phyloP scores from a whole-genome alignment of 1,140 invertebrate species.

The Popillia japonica region DNA sequence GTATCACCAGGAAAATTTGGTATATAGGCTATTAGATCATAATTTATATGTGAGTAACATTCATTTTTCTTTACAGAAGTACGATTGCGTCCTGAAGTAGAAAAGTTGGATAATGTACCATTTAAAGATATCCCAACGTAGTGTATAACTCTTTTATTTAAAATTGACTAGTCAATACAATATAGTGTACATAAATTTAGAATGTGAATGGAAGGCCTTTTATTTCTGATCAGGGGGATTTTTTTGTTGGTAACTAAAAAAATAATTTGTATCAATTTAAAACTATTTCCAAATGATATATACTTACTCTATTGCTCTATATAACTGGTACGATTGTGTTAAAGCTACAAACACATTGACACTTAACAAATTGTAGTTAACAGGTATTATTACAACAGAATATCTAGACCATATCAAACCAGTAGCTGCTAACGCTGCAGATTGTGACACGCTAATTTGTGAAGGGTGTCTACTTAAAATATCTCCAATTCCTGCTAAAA shows the following conservation, averaged over 20 bases:
- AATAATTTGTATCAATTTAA: background rate
- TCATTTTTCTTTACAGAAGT: slow-evolving; percentile 54
- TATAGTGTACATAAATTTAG: background rate
- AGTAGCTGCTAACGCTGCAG: slow-evolving; percentile 74
- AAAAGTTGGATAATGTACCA: slow-evolving; percentile 65
- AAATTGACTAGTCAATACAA: slow-evolving; percentile 16
- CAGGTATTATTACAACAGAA: slow-evolving; percentile 90
- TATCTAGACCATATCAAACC: slow-evolving; percentile 85
- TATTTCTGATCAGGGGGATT: slow-evolving; percentile 8
- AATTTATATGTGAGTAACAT: no score
- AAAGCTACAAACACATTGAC: slow-evolving; percentile 91
- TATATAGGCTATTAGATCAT: slow-evolving; percentile 2
- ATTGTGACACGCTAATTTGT: slow-evolving; percentile 86
- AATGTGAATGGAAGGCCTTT: background rate
- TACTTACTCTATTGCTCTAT: slow-evolving; percentile 65
- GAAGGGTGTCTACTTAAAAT: slow-evolving; percentile 82
- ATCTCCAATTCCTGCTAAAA: slow-evolving; percentile 92
- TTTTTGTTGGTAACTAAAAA: slow-evolving; percentile 35
- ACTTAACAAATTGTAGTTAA: slow-evolving; percentile 89
- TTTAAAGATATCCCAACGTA: slow-evolving; percentile 56
- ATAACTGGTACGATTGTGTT: slow-evolving; percentile 83
- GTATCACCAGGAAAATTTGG: slow-evolving; percentile 66
- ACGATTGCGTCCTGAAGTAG: slow-evolving; percentile 64
- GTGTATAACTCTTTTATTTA: background rate
- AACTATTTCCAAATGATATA: background rate